Evolutionary conservation across 2,888 invertebrate species (phyloP).

Genomic region (Cylindroiulus punctatus): DNA sequence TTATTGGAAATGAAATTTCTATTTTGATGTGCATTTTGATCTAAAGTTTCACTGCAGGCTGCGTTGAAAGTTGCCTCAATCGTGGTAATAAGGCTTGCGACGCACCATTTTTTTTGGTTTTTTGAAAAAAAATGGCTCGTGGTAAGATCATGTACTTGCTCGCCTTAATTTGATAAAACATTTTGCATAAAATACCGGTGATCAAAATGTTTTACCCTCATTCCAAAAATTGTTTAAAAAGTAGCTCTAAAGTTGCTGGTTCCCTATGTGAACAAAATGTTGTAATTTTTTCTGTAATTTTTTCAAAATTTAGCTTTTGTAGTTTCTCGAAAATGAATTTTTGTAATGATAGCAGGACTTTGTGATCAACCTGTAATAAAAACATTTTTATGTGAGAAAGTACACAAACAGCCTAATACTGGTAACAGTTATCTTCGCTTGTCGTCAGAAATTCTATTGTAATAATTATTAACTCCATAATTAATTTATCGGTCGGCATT

Average conservation of each 20-base stretch:
- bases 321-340: no score
- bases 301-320: no score
- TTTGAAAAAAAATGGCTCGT: background rate
- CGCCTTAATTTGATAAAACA: no score
- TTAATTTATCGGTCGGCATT: background rate
- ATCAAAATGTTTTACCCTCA: no score
- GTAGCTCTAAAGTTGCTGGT: no score
- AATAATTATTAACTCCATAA: background rate
- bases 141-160: no score
- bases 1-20: background rate
- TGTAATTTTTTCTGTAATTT: no score
- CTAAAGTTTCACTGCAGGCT: background rate
- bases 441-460: background rate
- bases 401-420: background rate
- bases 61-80: background rate
- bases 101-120: slow-evolving; percentile 7
- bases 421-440: background rate
- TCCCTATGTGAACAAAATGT: no score
- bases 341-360: no score
- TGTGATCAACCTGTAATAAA: no score
- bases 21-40: background rate
- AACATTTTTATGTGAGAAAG: background rate
- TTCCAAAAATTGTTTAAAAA: no score
- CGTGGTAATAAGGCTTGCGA: background rate
- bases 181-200: no score